Percentiles rank a stretch among this genome's conserved stretches.
Conservation (phyloP, 2,113 vertebrate genomes). For the Nicator chloris region DNA sequence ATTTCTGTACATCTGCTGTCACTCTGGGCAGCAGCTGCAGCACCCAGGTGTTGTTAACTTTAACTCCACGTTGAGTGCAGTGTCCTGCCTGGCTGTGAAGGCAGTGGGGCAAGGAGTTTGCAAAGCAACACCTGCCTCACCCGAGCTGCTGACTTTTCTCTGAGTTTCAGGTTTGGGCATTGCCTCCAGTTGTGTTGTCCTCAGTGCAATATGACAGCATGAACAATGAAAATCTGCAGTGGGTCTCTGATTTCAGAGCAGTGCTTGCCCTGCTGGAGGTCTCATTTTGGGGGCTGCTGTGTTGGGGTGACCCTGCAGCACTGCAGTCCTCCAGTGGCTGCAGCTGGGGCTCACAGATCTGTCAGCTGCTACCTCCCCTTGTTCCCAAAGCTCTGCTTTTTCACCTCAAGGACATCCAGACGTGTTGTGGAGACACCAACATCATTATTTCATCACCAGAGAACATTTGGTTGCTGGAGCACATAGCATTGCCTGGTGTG, state of each 20-base stretch:
- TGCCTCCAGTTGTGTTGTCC: background rate
- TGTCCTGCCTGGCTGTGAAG: background rate
- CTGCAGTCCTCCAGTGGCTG: background rate
- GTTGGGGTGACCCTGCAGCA: background rate
- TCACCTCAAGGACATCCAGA: background rate
- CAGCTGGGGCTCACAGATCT: background rate
- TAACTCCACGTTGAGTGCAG: background rate
- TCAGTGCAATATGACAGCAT: background rate
- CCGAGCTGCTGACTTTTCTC: background rate
- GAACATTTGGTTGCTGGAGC: background rate
- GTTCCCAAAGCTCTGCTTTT: background rate
- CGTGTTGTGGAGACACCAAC: background rate
- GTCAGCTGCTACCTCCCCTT: background rate
- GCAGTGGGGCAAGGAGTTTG: background rate
- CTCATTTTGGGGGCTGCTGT: background rate
- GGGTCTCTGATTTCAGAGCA: background rate
- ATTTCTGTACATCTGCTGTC: no score
- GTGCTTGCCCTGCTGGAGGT: background rate
- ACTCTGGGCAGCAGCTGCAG: accelerated
- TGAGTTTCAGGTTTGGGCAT: background rate
- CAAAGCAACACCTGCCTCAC: background rate
- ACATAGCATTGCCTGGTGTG: background rate
- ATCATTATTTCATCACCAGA: background rate
- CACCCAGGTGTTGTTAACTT: background rate
- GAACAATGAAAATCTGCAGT: background rate